A percentile compares a stretch with the other conserved stretches of the same genome.
phyloP scores from a whole-genome alignment of 2,888 invertebrate genomes.

The Lissonota sp. region DNA sequence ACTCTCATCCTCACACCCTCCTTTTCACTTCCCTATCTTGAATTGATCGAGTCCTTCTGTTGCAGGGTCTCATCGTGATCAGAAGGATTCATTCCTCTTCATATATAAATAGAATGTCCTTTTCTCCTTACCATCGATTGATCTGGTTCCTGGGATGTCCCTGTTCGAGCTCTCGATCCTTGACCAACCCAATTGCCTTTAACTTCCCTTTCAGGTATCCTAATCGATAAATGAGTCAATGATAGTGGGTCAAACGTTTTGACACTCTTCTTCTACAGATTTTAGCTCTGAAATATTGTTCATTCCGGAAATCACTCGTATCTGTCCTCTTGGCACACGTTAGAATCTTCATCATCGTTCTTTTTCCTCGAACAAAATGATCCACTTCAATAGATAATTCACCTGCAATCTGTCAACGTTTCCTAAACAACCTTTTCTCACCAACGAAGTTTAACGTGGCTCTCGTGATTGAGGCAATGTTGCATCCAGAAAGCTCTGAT shows the following conservation, averaged over 20 bases:
- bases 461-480: constrained; percentile 52
- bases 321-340: too few species aligned
- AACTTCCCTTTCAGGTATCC: constrained; percentile 22
- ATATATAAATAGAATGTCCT: constrained; percentile 26
- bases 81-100: constrained; percentile 37
- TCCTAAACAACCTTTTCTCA: neutral
- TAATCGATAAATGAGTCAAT: neutral
- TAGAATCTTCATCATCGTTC: constrained; percentile 1
- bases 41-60: constrained; percentile 5
- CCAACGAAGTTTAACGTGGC: neutral
- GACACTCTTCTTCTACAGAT: too few species aligned
- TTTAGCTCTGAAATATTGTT: too few species aligned
- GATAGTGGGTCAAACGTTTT: too few species aligned
- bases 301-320: too few species aligned
- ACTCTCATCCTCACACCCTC: constrained; percentile 26
- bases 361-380: neutral
- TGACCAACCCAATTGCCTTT: neutral
- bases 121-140: constrained; percentile 15
- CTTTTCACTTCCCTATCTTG: constrained; percentile 26
- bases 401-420: too few species aligned
- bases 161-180: neutral
- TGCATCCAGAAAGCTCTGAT: neutral
- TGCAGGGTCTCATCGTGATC: neutral
- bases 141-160: constrained; percentile 28
- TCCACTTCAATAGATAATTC: too few species aligned